Base-by-base conservation (phyloP, 2,888 invertebrate species). In the Syrista parreyssii region DNA sequence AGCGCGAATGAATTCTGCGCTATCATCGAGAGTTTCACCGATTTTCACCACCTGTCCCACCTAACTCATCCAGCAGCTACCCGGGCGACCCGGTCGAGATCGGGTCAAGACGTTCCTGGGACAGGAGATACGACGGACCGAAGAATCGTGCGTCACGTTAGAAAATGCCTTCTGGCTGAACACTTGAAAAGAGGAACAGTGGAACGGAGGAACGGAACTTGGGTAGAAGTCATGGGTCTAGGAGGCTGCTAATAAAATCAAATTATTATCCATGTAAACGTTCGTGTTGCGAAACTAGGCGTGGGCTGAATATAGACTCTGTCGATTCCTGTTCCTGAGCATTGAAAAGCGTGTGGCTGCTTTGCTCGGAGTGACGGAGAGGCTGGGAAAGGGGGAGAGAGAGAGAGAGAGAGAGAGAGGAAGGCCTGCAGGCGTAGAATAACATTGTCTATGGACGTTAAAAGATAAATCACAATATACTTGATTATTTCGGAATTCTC, bases 251-350 rank as follows among this genome's bases (percentile, higher is more conserved):
- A 84, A 84, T 86, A 85, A 86, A 85, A 86, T 86, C 84, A 83
- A 84, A 84, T 84, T 82, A 86, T 86, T 85, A 84, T 84, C 85
- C 82, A 81, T 83, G 86, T 83, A 83, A 86, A 79, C 82, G 82
- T 80, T 82, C 75, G 77, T 77, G 79, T 85, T 84, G 80, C 81
- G 84, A 86, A 86, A 86, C 82, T 72, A 35, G 71, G 79, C 75
- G 71, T 74, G 35, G 73, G 75, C 36, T 76, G 71, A 72, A 78
- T 73, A 80, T 81, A 77, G 75, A 83, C 82, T 85, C 85, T 84
- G 85, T 84, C 82, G 80, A 82, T 83, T 81, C 84, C 40, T 40
- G 69, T 69, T 31, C 11, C 31, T 11, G 69, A 69, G 69, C 30
- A 32, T 68, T 32, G 69, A 32, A 30, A 69, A 15, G 15, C 40